Base-by-base conservation (phyloP, 2,113 vertebrate species). In the Pollimyrus isidori region DNA sequence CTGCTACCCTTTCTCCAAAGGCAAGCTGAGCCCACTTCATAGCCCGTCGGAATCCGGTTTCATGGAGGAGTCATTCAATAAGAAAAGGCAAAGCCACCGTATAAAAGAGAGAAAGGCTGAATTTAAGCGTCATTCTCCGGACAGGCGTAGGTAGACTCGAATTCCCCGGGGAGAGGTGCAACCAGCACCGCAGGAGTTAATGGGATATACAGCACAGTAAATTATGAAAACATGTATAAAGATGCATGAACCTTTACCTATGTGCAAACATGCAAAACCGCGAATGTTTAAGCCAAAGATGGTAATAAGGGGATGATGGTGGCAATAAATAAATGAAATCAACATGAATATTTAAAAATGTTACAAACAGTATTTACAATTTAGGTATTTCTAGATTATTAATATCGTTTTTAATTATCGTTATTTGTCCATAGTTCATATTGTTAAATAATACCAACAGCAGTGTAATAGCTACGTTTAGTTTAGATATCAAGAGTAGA, bases 21-120 rank as follows among this genome's bases (percentile, higher is more conserved):
- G 49, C 88, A 83, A 0, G 6, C 89, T 87, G 52, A 89, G 87
- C 89, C 46, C 91, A 48, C 91, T 52, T 49, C 13, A 19, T 15
- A 50, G 48, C 69, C 82, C 42, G 80, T 87, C 91, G 87, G 73
- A 89, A 90, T 87, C 92, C 89, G 92, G 90, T 93, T 90, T 90
- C 90, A 87, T 92, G 91, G 90, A 92, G 91, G 88, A 91, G 91
- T 89, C 88, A 52, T 49, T 83, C 82, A 23, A 48, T n/a, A 84
- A 80, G 82, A 48, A 48, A 84, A 48, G 19, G 39, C 0, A 84
- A 82, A 80, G 73, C 1, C 76, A 23, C 19, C 7, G 6, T 19
- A 82, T 39, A 45, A 46, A 84, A 45, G 82, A 21, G 21, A 84
- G 73, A 39, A 42, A 39, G 35, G 10, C 73, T 30, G 62, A 26